Conservation (phyloP, 2,113 vertebrate genomes). For the Scopus umbretta region DNA sequence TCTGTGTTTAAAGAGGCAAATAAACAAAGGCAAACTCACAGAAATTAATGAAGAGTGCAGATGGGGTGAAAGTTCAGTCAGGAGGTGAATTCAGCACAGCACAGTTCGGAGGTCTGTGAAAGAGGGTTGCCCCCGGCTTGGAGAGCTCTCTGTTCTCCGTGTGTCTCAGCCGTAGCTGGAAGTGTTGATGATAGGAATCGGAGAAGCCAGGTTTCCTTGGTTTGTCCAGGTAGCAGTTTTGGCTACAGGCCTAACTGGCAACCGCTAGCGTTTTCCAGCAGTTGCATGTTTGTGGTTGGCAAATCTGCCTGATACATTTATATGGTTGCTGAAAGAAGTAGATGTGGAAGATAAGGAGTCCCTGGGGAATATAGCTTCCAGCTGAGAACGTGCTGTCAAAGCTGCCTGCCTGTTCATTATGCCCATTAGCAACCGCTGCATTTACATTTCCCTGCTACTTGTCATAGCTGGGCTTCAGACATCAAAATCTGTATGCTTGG, state of each 20-base stretch:
- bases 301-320: not conserved
- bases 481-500: not conserved
- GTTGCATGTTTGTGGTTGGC: not conserved
- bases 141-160: not conserved
- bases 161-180: not conserved
- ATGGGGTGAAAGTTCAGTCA: not conserved
- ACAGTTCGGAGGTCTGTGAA: not conserved
- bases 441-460: not conserved
- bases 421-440: not conserved
- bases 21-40: not conserved
- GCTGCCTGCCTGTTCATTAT: not conserved
- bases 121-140: not conserved
- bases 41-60: not conserved
- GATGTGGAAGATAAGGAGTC: constrained; percentile 5
- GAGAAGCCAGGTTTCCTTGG: not conserved
- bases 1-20: not conserved
- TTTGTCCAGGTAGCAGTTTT: not conserved
- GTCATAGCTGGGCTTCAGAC: not conserved
- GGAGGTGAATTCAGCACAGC: not conserved
- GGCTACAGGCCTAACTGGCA: not conserved
- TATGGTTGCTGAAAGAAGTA: not conserved
- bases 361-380: not conserved
- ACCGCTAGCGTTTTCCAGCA: not conserved
- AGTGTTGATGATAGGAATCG: not conserved
- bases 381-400: not conserved